Evolutionary conservation across 1,140 invertebrate genomes (phyloP), one percentile per base, ranked within the genome.

Genomic region (Anagrus nilaparvatae): DNA sequence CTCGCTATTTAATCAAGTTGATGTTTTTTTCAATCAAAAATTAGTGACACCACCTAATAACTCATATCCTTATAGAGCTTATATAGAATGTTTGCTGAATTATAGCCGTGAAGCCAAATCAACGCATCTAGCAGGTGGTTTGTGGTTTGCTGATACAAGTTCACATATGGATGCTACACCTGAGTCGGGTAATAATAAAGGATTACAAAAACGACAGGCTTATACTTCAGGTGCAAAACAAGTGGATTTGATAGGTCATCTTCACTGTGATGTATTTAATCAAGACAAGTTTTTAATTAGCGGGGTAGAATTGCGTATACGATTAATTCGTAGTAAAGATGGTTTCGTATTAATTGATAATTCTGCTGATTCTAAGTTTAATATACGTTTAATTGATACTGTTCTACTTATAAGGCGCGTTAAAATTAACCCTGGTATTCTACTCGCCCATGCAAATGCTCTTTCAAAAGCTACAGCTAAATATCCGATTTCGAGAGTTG

Each of bases 11-110:
- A 58, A 44, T 47, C 59, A 65, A 43, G 47, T 67, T 1, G 55
- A 63, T 46, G 44, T 69, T 14, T 60, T 57, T 46, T 53, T 70
- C 7, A 67, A 69, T 56, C 62, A 66, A 50, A 65, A 61, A 52
- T 43, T 64, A 19, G 47, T 70, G 4, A 65, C 61, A 12, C 54
- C 61, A 1, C 50, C 61, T 14, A 61, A 59, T 34, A 60, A 61
- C 41, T 59, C 58, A 16, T 69, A 71, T 51, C 53, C 56, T 14
- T 70, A 65, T 49, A 43, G 59, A 36, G 55, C 59, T 3, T 70
- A 70, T 30, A 55, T 72, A 6, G 64, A 72, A 56, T 67, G 56
- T 5, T 34, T 64, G 6, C 44, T 63, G 5, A 54, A 54, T 47
- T 70, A 67, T 54, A 53, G 50, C 7, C 40, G 42, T 14, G 51